These are phyloP conservation scores for Lepisosteus osseus DNA, from an alignment of 2,113 vertebrate species.

Conservation along the genomic window DNA sequence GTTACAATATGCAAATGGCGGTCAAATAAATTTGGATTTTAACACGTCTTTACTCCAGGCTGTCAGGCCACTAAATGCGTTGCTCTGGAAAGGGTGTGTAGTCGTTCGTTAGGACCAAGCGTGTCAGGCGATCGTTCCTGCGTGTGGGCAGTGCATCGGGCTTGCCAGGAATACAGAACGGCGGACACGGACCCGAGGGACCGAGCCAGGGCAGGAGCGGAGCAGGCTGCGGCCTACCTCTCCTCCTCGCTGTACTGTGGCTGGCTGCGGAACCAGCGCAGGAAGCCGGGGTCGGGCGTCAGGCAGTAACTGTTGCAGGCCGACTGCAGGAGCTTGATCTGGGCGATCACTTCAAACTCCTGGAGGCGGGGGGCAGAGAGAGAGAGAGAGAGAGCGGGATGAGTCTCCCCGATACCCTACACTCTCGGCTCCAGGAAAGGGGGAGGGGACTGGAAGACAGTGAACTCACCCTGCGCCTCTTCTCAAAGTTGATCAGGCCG, in stretches of 20 bases:
- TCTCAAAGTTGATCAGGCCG: constrained; percentile 93
- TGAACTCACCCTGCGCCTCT: constrained; percentile 82
- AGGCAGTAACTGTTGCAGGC: constrained; percentile 92
- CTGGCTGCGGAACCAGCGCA: constrained; percentile 84
- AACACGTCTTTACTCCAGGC: no score
- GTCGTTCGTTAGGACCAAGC: no score
- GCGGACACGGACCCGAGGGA: constrained; percentile 8
- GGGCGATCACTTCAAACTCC: constrained; percentile 94
- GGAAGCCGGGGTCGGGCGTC: constrained; percentile 71
- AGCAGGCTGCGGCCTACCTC: constrained; percentile 61
- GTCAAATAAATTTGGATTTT: no score
- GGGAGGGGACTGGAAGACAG: neutral
- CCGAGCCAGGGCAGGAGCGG: neutral
- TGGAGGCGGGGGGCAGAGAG: constrained; percentile 40
- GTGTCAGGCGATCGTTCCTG: no score
- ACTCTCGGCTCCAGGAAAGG: no score
- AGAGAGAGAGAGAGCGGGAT: neutral
- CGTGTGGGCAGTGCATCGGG: neutral
- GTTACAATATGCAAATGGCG: no score
- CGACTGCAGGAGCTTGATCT: constrained; percentile 91
- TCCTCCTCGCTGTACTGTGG: constrained; percentile 80
- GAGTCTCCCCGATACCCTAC: neutral
- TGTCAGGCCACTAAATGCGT: no score
- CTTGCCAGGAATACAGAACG: neutral
- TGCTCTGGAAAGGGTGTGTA: no score